These are phyloP conservation scores for Pteropus alecto DNA, from an alignment of 2,113 vertebrate species.

Conservation along the genomic window DNA sequence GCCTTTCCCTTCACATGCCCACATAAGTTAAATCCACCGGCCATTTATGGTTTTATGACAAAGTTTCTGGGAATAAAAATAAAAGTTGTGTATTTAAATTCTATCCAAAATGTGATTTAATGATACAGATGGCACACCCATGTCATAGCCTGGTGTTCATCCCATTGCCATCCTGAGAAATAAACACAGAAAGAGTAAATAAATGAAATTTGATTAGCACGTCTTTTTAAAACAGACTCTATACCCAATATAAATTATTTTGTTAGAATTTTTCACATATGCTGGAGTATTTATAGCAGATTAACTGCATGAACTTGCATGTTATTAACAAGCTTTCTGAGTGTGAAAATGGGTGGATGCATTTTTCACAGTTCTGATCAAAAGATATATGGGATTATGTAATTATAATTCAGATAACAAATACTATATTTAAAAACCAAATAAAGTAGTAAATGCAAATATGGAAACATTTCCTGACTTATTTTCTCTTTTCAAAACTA, in stretches of 20 bases:
- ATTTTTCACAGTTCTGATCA: slow-evolving; percentile 52
- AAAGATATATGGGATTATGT: not conserved
- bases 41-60: not conserved
- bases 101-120: not conserved
- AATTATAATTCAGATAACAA: not conserved
- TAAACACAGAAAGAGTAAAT: slow-evolving; percentile 41
- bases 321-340: slow-evolving; percentile 30
- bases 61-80: slow-evolving; percentile 53
- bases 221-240: slow-evolving; percentile 60
- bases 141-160: not conserved
- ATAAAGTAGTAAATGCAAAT: not conserved
- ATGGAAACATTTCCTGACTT: not conserved
- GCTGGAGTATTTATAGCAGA: slow-evolving; percentile 63
- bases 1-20: not conserved
- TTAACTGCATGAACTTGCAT: slow-evolving; percentile 66
- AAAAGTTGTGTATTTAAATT: slow-evolving; percentile 19
- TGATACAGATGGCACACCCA: not conserved
- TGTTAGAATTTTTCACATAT: slow-evolving; percentile 66
- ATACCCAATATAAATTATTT: slow-evolving; percentile 60
- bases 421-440: not conserved
- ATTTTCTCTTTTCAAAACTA: not conserved
- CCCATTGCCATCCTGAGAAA: not conserved
- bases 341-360: slow-evolving; percentile 30
- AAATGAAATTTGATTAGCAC: slow-evolving; percentile 59
- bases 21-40: not conserved